These are phyloP conservation scores for Clarias platycephalus DNA, from an alignment of 2,797 vertebrate species.

Conservation along the genomic window DNA sequence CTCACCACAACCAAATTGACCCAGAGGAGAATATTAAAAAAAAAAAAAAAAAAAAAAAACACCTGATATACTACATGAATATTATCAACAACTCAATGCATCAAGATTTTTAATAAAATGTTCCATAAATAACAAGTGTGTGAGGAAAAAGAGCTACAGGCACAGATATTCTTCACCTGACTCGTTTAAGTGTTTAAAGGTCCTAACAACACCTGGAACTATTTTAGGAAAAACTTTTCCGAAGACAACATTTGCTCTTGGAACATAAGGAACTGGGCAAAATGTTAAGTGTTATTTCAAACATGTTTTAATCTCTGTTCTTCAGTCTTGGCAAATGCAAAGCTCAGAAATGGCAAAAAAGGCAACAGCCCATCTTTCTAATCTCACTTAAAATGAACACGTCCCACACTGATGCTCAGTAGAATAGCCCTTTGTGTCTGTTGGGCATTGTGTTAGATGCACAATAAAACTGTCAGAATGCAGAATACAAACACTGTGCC, in stretches of 20 bases:
- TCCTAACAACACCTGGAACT: constrained; percentile 48
- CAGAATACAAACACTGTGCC: neutral
- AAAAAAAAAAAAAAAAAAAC: neutral
- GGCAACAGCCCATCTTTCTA: neutral
- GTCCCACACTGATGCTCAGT: neutral
- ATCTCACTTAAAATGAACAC: neutral
- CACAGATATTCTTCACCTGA: constrained; percentile 36
- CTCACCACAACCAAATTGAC: neutral
- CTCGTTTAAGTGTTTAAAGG: constrained; percentile 11
- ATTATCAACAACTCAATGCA: constrained; percentile 34
- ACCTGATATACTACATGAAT: constrained; percentile 12
- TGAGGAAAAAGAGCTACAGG: constrained; percentile 20
- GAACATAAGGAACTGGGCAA: constrained; percentile 51
- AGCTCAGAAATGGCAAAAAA: constrained; percentile 6
- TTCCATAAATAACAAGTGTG: constrained; percentile 4
- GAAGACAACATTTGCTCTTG: constrained; percentile 47
- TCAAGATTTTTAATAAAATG: neutral
- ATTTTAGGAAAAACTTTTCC: constrained; percentile 39
- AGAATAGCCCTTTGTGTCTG: neutral
- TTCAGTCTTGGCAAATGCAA: constrained; percentile 42
- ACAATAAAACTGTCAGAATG: too few relatives aligned
- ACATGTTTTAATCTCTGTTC: constrained; percentile 34
- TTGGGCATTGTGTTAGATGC: too few relatives aligned
- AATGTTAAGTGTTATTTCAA: constrained; percentile 52
- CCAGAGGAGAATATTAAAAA: neutral